Percentiles rank a stretch among this genome's conserved stretches.
phyloP scores from a whole-genome alignment of 2,797 vertebrate species.

The Centropyge bicolor region DNA sequence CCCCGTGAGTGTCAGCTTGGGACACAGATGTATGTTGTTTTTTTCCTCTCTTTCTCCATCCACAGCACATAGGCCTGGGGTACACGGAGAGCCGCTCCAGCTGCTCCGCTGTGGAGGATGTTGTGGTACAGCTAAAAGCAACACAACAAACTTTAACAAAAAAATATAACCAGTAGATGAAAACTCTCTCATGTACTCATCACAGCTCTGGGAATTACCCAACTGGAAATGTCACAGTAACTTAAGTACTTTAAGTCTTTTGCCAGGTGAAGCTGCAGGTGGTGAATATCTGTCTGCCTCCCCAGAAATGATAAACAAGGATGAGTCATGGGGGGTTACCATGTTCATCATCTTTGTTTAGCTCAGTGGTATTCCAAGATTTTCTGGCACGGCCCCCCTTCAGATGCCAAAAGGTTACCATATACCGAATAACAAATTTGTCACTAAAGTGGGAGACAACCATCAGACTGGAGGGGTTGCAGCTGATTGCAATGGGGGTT shows the following conservation, averaged over 20 bases:
- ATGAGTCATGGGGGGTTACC: neutral
- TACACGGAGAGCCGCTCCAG: constrained; percentile 23
- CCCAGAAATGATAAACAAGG: neutral
- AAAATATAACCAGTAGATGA: constrained; percentile 13
- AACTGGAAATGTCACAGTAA: neutral
- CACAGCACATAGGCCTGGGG: constrained; percentile 28
- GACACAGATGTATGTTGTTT: constrained; percentile 67
- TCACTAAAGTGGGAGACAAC: neutral
- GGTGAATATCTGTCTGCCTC: neutral
- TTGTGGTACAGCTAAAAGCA: constrained; percentile 2
- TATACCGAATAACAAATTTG: neutral
- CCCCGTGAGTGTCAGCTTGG: constrained; percentile 68
- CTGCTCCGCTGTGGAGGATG: constrained; percentile 36
- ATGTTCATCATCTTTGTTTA: neutral
- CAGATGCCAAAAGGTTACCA: neutral
- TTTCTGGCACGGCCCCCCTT: neutral
- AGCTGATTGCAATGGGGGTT: neutral
- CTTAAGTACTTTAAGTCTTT: neutral
- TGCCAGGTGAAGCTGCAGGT: neutral
- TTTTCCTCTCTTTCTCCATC: constrained; percentile 2
- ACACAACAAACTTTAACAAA: constrained; percentile 12
- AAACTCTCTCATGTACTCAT: constrained; percentile 1
- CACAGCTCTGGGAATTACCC: neutral
- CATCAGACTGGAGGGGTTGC: neutral
- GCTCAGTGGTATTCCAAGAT: neutral